Conservation (phyloP, 1,140 invertebrate species). For the Coptotermes formosanus region DNA sequence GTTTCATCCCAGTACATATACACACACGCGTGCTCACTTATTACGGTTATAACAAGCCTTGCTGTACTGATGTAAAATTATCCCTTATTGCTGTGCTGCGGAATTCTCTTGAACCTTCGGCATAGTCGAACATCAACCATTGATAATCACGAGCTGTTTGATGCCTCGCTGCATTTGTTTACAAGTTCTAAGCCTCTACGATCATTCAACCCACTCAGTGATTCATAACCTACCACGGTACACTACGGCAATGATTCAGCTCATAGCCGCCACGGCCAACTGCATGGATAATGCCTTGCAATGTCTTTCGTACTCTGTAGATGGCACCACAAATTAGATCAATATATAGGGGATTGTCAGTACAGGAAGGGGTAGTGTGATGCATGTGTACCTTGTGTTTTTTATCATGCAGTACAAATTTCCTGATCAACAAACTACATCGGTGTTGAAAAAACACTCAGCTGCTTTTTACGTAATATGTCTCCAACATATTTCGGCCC, state of each 20-base stretch:
- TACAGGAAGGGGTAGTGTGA: too few relatives aligned
- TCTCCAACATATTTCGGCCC: too few relatives aligned
- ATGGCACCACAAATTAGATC: background rate
- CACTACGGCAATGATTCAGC: too few relatives aligned
- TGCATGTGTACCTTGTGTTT: too few relatives aligned
- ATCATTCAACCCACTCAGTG: background rate
- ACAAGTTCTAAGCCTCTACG: background rate
- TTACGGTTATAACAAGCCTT: background rate
- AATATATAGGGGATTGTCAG: background rate
- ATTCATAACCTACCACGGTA: background rate
- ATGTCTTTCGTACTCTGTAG: background rate
- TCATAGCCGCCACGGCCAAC: too few relatives aligned
- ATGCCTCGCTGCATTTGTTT: background rate
- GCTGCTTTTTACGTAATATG: too few relatives aligned
- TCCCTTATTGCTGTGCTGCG: background rate
- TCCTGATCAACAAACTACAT: too few relatives aligned
- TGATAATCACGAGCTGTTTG: background rate
- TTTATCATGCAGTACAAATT: too few relatives aligned
- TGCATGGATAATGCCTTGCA: background rate
- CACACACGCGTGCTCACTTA: background rate
- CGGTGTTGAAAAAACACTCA: too few relatives aligned
- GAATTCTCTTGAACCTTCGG: too few relatives aligned
- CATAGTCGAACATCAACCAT: background rate
- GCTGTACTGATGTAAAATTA: background rate
- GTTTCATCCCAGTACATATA: background rate